Base-by-base conservation (phyloP, 1,140 invertebrate species). In the Anagrus nilaparvatae region DNA sequence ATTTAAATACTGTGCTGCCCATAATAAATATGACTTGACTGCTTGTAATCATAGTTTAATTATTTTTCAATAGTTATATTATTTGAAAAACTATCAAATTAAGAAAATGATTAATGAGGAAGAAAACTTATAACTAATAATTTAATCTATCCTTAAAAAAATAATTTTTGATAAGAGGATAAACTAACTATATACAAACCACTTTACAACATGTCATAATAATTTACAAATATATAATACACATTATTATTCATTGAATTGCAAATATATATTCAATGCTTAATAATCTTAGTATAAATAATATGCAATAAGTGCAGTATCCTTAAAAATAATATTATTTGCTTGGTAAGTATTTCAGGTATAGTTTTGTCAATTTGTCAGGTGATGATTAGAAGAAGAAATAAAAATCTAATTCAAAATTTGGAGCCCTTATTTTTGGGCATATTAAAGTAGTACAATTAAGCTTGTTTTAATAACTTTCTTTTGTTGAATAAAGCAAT, bases 381-480 rank as follows among this genome's bases (percentile, higher is more conserved):
- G 97, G 97, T 43, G 97, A 97, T 2, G 97, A 99, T 67, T 70
- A 99, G 21, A 90, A 85, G 52, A 96, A 99, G 70, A 73, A 90
- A 5, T 71, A 75, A 12, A 82, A 85, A 16, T 77, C 83, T 0
- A 83, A 80, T 3, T 97, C 94, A 0, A 59, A 93, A 58, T 93
- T 79, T 67, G 92, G 92, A 1, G 86, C 93, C 54, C 74, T 97
- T 31, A 99, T 99, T 38, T 90, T 97, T 49, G 73, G 72, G 23
- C 89, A 96, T 57, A 98, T 99, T 36, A 73, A 24, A 85, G 96
- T 63, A 96, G 97, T 12, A 84, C 81, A 40, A 99, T 99, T 51
- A 96, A 99, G 1, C 97, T 96, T 14, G 97, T 99, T 0, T 90
- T 92, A 70, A 96, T 99, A 44, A 99, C 97, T 14, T 99, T 96